A percentile compares a stretch with the other conserved stretches of the same genome.
These are phyloP conservation scores for Tiphia femorata DNA, from an alignment of 2,888 invertebrate species.

Conservation along the genomic window DNA sequence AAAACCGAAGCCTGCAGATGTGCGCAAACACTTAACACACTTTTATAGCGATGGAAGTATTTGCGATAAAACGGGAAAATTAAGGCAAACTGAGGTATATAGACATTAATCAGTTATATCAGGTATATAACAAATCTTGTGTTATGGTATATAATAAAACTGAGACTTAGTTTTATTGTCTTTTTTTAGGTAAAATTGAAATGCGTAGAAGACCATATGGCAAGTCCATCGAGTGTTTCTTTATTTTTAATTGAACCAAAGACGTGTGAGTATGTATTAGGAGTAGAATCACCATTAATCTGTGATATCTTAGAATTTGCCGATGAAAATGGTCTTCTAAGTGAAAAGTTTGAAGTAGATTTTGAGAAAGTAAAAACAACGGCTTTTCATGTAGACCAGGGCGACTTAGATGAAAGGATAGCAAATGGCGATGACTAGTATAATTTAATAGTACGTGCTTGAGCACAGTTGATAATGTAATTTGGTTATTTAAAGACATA, in stretches of 20 bases:
- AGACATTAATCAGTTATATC: too few relatives aligned
- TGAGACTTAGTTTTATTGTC: too few relatives aligned
- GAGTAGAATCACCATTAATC: constrained; percentile 93
- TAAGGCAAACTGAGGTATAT: constrained; percentile 85
- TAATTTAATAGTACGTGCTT: constrained; percentile 1
- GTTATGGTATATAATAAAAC: not conserved
- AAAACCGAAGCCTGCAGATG: constrained; percentile 76
- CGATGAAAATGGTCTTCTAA: constrained; percentile 81
- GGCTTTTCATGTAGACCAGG: constrained; percentile 39
- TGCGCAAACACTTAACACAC: constrained; percentile 83
- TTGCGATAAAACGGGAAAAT: constrained; percentile 86
- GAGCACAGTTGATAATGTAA: too few relatives aligned
- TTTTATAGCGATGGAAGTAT: constrained; percentile 88
- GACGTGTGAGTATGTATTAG: constrained; percentile 93
- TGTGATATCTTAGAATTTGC: constrained; percentile 87
- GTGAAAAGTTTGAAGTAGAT: constrained; percentile 55
- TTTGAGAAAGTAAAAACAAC: constrained; percentile 52
- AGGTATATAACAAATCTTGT: not conserved
- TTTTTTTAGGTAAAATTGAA: constrained; percentile 82
- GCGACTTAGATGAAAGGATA: constrained; percentile 57
- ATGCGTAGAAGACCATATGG: constrained; percentile 76
- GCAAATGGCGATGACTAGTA: constrained; percentile 61
- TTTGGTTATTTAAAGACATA: too few relatives aligned
- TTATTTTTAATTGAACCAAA: constrained; percentile 91
- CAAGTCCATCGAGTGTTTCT: constrained; percentile 85